phyloP scores from a whole-genome alignment of 2,888 invertebrate genomes.

The Psylliodes chrysocephalus region DNA sequence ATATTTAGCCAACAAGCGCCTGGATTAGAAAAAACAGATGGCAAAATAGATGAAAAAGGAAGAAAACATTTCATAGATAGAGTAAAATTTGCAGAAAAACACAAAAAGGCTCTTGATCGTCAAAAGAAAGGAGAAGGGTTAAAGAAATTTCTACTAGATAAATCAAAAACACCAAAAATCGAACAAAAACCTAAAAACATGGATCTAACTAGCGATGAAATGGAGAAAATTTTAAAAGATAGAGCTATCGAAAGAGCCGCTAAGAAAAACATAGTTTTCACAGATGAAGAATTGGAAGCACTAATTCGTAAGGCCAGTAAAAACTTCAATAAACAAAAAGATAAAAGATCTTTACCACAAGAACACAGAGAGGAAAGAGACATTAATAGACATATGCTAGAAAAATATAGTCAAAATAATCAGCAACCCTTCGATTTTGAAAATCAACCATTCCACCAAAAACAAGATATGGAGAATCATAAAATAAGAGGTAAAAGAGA shows the following conservation, averaged over 20 bases:
- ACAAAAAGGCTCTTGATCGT: slow-evolving; percentile 35
- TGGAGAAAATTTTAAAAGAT: slow-evolving; percentile 55
- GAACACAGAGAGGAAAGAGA: slow-evolving; percentile 38
- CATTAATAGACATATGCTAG: slow-evolving; percentile 46
- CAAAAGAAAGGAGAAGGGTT: slow-evolving; percentile 38
- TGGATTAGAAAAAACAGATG: slow-evolving; percentile 13
- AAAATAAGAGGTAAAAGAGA: not conserved
- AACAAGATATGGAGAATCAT: not conserved
- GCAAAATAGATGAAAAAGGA: slow-evolving; percentile 33
- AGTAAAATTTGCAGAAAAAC: slow-evolving; percentile 42
- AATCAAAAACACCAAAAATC: slow-evolving; percentile 17
- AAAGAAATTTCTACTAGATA: slow-evolving; percentile 32
- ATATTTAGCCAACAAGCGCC: slow-evolving; percentile 16
- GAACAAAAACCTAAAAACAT: slow-evolving; percentile 26
- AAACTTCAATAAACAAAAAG: slow-evolving; percentile 44
- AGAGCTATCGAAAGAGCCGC: slow-evolving; percentile 54
- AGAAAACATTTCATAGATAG: slow-evolving; percentile 41
- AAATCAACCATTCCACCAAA: too few species aligned
- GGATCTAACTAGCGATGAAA: slow-evolving; percentile 47
- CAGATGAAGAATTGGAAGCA: slow-evolving; percentile 55
- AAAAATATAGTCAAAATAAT: slow-evolving; percentile 13
- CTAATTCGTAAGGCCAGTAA: slow-evolving; percentile 52
- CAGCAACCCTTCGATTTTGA: not conserved
- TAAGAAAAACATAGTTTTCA: slow-evolving; percentile 52
- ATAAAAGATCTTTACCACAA: slow-evolving; percentile 30